phyloP scores from a whole-genome alignment of 2,888 invertebrate species.

The Marronus borbonicus region DNA sequence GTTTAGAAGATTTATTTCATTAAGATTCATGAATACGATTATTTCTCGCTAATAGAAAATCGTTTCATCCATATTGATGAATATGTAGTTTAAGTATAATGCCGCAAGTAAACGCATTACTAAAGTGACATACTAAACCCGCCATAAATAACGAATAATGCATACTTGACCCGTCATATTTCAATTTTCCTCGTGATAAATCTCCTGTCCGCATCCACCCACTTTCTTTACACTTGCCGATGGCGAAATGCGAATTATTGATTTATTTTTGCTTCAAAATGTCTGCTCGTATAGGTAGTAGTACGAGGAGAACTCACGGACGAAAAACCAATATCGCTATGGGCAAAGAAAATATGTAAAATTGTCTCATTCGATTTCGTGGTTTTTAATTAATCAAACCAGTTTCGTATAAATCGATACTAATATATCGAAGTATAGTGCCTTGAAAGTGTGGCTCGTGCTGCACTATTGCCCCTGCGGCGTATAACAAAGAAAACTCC shows the following conservation, averaged over 20 bases:
- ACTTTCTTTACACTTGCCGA: constrained; percentile 53
- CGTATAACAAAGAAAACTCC: constrained; percentile 60
- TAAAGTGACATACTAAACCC: constrained; percentile 50
- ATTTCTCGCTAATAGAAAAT: not conserved
- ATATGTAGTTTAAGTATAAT: constrained; percentile 5
- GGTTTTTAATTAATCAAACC: constrained; percentile 42
- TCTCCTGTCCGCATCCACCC: constrained; percentile 52
- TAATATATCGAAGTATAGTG: not conserved
- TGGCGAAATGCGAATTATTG: constrained; percentile 47
- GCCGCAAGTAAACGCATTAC: constrained; percentile 19
- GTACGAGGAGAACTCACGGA: constrained; percentile 4
- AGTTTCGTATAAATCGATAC: constrained; percentile 34
- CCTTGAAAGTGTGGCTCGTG: constrained; percentile 59
- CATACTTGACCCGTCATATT: constrained; percentile 57
- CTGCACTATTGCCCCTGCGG: constrained; percentile 57
- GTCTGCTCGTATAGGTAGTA: not conserved
- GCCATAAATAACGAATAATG: constrained; percentile 55
- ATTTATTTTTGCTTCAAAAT: constrained; percentile 8
- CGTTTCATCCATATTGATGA: not conserved
- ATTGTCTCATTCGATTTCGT: constrained; percentile 9
- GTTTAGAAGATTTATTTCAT: too few relatives aligned
- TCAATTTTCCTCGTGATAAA: constrained; percentile 55
- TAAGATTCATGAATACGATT: too few relatives aligned
- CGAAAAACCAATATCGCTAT: not conserved
- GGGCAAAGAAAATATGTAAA: not conserved